Percentiles rank a stretch among this genome's conserved stretches.
Evolutionary conservation across 2,113 vertebrate species (phyloP).

Genomic region (Onychorhynchus coronatus): DNA sequence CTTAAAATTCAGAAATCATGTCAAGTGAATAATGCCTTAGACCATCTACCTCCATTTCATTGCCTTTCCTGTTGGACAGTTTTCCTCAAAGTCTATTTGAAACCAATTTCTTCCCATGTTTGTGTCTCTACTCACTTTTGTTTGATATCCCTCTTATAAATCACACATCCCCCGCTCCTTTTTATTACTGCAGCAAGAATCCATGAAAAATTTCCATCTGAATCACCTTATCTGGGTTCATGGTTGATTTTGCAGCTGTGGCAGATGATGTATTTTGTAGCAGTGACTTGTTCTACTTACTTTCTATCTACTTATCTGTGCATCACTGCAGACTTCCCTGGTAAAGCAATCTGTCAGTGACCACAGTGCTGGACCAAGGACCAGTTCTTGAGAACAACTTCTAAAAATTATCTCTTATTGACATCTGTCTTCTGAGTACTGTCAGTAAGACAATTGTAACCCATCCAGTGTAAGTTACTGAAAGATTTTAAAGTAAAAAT

Average conservation of each 20-base stretch:
- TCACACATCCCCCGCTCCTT: neutral
- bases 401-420: neutral
- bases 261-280: neutral
- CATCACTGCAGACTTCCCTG: neutral
- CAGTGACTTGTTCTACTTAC: neutral
- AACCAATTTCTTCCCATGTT: neutral
- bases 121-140: neutral
- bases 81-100: neutral
- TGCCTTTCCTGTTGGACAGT: neutral
- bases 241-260: neutral
- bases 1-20: neutral
- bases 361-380: neutral
- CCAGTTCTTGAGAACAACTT: neutral
- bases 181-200: neutral
- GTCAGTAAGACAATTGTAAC: neutral
- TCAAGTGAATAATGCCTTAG: neutral
- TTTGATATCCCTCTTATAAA: neutral
- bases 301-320: neutral
- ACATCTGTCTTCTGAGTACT: neutral
- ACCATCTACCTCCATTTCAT: neutral
- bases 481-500: neutral
- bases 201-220: neutral
- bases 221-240: neutral
- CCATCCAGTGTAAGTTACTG: neutral
- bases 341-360: neutral